Base-by-base conservation (phyloP, 2,888 invertebrate genomes). In the Axea sp. region DNA sequence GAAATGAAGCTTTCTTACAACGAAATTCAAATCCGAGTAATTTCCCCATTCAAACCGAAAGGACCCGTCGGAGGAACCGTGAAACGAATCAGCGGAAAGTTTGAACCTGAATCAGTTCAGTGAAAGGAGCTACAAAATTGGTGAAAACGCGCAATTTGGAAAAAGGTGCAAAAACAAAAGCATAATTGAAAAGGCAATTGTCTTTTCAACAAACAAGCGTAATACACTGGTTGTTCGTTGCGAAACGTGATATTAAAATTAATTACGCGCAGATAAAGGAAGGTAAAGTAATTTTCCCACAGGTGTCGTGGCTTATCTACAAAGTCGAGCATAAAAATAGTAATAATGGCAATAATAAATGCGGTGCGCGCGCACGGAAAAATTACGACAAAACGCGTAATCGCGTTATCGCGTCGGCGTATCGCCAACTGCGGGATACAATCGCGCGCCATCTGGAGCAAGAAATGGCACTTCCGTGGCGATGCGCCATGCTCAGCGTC, bases 301-400 rank as follows among this genome's bases (percentile, higher is more conserved):
- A 68, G 30, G 55, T 64, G 43, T 71, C 64, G 65, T 8, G 24
- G 59, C 73, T 73, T 73, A 73, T 73, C 68, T 49, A n/a, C 60
- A 53, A 62, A 67, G 67, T 67, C 60, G 73, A 53, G 73, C 73
- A 67, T 73, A 73, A 73, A 73, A 73, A 64, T 55, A 67, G 73
- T 67, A 67, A 67, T 73, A 67, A 73, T 39, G 55, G 35, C 35
- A 39, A 41, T 60, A 73, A 73, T 55, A 60, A 60, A 65, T 41
- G 72, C 59, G 45, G 19, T 53, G 43, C 39, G 55, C 69, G 47
- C 62, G 62, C 41, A 41, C 31, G 55, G 33, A 47, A 55, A 71
- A 72, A 53, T 55, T 53, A 64, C 59, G 59, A 33, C 55, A 31
- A 71, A 41, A 22, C 64, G 72, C 65, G 57, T 26, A 72, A 73